Base-by-base conservation (phyloP, 92 coral and sea anemone genomes). In the Zoanthus gigantus region DNA sequence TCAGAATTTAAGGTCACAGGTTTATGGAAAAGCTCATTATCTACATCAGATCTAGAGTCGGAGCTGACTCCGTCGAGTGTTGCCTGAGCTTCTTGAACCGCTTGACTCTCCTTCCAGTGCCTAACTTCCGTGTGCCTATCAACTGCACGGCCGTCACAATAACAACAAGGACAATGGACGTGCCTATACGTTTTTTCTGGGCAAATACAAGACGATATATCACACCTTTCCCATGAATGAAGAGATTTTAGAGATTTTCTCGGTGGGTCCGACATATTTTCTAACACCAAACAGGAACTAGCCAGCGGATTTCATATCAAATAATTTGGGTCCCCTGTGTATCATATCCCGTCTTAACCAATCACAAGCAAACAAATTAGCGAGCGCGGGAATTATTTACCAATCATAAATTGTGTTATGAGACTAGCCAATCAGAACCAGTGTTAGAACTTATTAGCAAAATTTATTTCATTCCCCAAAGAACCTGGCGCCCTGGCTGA, bases 51-150 rank as follows among this genome's bases (percentile, higher is more conserved):
- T 47, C 52, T 8, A 47, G 52, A 47, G 52, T 47, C 52, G 52
- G 52, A 47, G 32, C 68, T n/a, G 50, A 83, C 67, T 76, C 68
- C 87, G 29, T 83, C 67, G 77, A 83, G 68, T 83, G 16, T 42
- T 18, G 77, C 67, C 63, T 50, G 34, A 29, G 44, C 47, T 83
- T 84, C 73, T 2, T 52, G 52, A 56, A 54, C 81, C 52, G 34
- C 50, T 53, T 58, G 47, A 29, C 72, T 37, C 46, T 71, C 85
- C 23, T 80, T 45, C 95, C 95, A 92, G 91, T 92, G 93, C 48
- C 93, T 82, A 18, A 92, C 78, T 77, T 92, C 89, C 16, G 95
- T 87, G 28, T 68, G 71, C 86, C 94, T 73, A 60, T 89, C 92
- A 17, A 63, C 72, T 74, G 94, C 92, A 31, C 92, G 76, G 18